Evolutionary conservation across 2,888 invertebrate species (phyloP).

Genomic region (Ennomos quercinarius): DNA sequence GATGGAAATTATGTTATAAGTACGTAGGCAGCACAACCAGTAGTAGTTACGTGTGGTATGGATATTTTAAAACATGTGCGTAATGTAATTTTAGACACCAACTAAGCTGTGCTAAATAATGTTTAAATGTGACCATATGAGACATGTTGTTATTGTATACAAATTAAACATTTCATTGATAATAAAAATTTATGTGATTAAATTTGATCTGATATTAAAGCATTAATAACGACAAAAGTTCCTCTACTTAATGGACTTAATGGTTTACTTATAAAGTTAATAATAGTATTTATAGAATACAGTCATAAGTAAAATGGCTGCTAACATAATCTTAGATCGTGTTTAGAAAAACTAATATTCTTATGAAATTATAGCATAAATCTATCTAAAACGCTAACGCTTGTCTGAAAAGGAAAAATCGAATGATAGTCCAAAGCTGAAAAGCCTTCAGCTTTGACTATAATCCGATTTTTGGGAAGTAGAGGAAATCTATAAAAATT

Average conservation of each 20-base stretch:
- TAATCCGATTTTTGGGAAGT: no score
- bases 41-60: no score
- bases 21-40: no score
- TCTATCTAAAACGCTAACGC: no score
- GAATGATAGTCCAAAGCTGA: no score
- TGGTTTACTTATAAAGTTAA: not conserved
- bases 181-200: constrained; percentile 11
- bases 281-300: not conserved
- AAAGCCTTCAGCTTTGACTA: no score
- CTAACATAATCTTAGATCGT: not conserved
- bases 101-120: not conserved
- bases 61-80: not conserved
- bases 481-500: no score
- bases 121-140: constrained; percentile 7
- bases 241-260: constrained; percentile 12
- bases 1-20: no score
- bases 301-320: not conserved
- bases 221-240: constrained; percentile 13
- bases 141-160: constrained; percentile 5
- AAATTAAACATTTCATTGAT: constrained; percentile 2
- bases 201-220: constrained; percentile 31
- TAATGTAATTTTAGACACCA: not conserved
- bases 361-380: no score
- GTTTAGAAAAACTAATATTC: no score
- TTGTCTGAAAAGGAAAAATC: no score